Conservation (phyloP, 2,888 invertebrate species). For the Omphaloscelis lunosa region DNA sequence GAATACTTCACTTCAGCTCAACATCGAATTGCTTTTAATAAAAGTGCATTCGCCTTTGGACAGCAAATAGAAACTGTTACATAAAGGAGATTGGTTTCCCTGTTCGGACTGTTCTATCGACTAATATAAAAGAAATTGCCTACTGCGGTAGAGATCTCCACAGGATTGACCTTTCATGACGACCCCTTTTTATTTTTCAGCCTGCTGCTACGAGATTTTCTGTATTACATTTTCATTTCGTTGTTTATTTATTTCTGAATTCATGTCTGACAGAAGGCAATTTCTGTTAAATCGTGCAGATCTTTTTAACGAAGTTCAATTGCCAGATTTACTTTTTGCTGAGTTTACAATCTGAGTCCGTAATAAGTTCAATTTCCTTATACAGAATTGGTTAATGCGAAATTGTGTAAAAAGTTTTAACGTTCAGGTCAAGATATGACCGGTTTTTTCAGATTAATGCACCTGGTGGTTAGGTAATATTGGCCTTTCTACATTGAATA, state of each 20-base stretch:
- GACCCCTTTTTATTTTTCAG: constrained; percentile 48
- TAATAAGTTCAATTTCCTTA: constrained; percentile 42
- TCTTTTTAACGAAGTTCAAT: constrained; percentile 11
- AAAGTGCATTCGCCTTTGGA: constrained; percentile 37
- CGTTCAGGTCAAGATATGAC: constrained; percentile 27
- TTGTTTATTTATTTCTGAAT: constrained; percentile 44
- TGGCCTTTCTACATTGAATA: constrained; percentile 6
- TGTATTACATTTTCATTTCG: constrained; percentile 28
- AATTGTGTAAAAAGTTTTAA: constrained; percentile 26
- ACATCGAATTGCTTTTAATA: constrained; percentile 58
- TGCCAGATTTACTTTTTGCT: constrained; percentile 2
- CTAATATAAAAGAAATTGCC: constrained; percentile 57
- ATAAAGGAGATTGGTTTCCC: constrained; percentile 49
- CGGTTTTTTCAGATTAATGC: constrained; percentile 38
- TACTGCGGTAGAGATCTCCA: constrained; percentile 46
- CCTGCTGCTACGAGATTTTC: constrained; percentile 18
- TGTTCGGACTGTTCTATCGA: constrained; percentile 29
- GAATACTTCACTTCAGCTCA: constrained; percentile 30
- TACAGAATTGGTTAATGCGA: constrained; percentile 18
- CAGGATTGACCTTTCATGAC: constrained; percentile 54
- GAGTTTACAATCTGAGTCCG: constrained; percentile 7
- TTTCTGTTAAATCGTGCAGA: constrained; percentile 18
- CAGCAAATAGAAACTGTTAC: constrained; percentile 41
- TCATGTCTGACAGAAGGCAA: not conserved
- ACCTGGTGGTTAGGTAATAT: constrained; percentile 32